A percentile compares a stretch with the other conserved stretches of the same genome.
Evolutionary conservation across 2,797 vertebrate species (phyloP).

Genomic region (Malacoraja senta): DNA sequence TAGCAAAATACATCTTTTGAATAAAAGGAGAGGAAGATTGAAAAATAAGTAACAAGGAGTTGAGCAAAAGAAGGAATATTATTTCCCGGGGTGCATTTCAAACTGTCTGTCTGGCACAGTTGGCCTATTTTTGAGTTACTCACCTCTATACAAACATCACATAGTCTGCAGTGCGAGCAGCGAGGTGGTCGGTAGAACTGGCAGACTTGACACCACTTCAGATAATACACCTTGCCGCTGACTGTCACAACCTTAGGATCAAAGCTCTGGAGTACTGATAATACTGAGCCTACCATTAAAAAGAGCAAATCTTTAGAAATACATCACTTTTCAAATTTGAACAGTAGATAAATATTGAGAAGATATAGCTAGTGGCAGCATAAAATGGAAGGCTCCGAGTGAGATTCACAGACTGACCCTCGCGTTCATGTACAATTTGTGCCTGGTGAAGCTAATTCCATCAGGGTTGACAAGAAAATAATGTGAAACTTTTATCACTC

Average conservation of each 20-base stretch:
- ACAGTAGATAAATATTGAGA: too few species aligned
- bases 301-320: not conserved
- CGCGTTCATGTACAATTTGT: not conserved
- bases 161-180: slow-evolving; percentile 11
- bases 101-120: not conserved
- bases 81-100: not conserved
- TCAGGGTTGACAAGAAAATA: not conserved
- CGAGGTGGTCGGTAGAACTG: slow-evolving; percentile 37
- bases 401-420: not conserved
- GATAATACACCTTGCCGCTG: not conserved
- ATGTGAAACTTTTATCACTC: not conserved
- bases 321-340: not conserved
- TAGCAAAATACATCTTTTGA: not conserved
- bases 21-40: not conserved
- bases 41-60: not conserved
- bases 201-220: slow-evolving; percentile 36
- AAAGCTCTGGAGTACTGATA: not conserved
- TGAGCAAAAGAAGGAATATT: not conserved
- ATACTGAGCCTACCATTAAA: not conserved
- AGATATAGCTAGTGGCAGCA: not conserved
- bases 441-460: not conserved
- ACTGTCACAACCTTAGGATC: slow-evolving; percentile 25
- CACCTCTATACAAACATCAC: slow-evolving; percentile 33
- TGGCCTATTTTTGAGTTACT: not conserved
- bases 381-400: not conserved